A percentile compares a stretch with the other conserved stretches of the same genome.
Conservation (phyloP, 53 echinoderm and acorn worm species). For the Holothuria leucospilota region DNA sequence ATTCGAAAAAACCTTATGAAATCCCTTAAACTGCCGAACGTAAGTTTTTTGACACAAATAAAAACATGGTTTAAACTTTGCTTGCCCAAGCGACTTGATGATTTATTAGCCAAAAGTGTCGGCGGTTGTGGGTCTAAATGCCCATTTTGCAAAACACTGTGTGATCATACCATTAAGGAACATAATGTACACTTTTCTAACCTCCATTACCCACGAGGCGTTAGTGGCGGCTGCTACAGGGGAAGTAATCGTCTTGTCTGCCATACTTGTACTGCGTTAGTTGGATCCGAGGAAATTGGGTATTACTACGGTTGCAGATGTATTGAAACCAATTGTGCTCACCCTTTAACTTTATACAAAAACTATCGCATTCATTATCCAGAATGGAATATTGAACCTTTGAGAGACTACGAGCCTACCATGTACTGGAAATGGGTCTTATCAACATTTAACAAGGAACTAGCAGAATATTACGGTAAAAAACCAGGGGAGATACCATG, state of each 20-base stretch:
- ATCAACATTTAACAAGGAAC: background rate
- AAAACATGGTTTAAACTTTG: background rate
- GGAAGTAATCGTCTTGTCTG: constrained; percentile 3
- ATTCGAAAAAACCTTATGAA: background rate
- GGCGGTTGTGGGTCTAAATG: background rate
- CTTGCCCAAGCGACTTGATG: background rate
- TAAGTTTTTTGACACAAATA: background rate
- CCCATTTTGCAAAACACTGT: constrained; percentile 27
- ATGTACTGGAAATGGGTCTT: constrained; percentile 34
- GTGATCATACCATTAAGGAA: constrained; percentile 24
- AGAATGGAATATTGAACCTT: constrained; percentile 5
- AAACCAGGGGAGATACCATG: background rate
- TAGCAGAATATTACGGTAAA: background rate
- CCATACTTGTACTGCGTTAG: background rate
- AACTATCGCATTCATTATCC: constrained; percentile 5
- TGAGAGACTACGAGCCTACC: constrained; percentile 7
- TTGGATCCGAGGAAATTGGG: constrained; percentile 1
- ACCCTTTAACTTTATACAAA: background rate
- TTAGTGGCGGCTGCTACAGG: background rate
- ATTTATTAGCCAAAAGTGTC: background rate
- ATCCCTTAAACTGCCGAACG: background rate
- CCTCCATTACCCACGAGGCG: background rate
- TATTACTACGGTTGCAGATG: background rate
- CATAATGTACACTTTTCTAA: constrained; percentile 5
- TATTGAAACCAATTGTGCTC: background rate